These are phyloP conservation scores for Mamestra brassicae DNA, from an alignment of 2,888 invertebrate species.

Conservation along the genomic window DNA sequence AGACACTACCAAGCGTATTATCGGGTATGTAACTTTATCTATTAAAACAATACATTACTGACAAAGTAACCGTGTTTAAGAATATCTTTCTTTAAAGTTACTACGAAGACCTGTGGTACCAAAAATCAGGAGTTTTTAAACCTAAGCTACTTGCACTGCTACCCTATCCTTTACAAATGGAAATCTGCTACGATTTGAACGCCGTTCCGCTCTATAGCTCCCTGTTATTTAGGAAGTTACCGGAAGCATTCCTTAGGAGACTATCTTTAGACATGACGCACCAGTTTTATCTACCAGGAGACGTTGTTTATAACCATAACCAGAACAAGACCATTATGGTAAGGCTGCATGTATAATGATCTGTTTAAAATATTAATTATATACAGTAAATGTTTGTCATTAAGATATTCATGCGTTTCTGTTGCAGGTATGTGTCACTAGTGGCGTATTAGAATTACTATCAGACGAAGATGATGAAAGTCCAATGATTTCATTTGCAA, in stretches of 20 bases:
- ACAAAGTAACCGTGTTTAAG: not conserved
- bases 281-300: constrained; percentile 89
- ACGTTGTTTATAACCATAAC: constrained; percentile 88
- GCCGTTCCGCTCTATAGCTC: constrained; percentile 89
- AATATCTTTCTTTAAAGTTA: constrained; percentile 75
- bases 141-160: constrained; percentile 83
- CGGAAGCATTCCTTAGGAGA: constrained; percentile 89
- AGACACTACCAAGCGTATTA: constrained; percentile 82
- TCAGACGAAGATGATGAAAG: constrained; percentile 90
- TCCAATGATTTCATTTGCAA: constrained; percentile 89
- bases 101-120: constrained; percentile 89
- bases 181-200: constrained; percentile 89
- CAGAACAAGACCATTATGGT: constrained; percentile 90
- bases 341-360: constrained; percentile 58
- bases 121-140: constrained; percentile 88
- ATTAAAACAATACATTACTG: not conserved
- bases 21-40: constrained; percentile 73
- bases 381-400: constrained; percentile 16
- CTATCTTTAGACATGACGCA: constrained; percentile 88
- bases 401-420: constrained; percentile 20
- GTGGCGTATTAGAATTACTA: constrained; percentile 87
- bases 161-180: constrained; percentile 88
- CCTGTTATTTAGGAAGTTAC: constrained; percentile 87
- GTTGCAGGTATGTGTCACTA: constrained; percentile 86
- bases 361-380: constrained; percentile 54